Evolutionary conservation across 2,797 vertebrate genomes (phyloP).

Genomic region (Pangasius krempfi): DNA sequence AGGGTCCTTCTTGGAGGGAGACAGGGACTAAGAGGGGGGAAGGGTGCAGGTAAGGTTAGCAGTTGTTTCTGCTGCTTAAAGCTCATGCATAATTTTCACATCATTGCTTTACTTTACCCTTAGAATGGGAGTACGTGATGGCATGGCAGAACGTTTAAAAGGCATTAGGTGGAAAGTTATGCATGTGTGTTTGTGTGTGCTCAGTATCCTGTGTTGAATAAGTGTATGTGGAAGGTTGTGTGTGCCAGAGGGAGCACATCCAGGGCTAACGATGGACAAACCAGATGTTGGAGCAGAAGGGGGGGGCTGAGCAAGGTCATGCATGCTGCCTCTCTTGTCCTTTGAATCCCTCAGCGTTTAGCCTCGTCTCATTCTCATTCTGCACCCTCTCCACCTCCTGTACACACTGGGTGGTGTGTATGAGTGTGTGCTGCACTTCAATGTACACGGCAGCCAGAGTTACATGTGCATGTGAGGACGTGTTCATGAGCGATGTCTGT

Average conservation of each 20-base stretch:
- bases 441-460: slow-evolving; percentile 24
- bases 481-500: slow-evolving; percentile 32
- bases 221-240: slow-evolving; percentile 36
- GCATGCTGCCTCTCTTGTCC: slow-evolving; percentile 50
- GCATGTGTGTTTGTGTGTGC: slow-evolving; percentile 41
- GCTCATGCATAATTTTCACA: slow-evolving; percentile 62
- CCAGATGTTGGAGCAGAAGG: slow-evolving; percentile 73
- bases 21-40: slow-evolving; percentile 44
- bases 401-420: slow-evolving; percentile 34
- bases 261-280: slow-evolving; percentile 71
- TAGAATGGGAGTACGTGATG: slow-evolving; percentile 69
- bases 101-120: slow-evolving; percentile 71
- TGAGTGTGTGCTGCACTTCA: slow-evolving; percentile 43
- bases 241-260: slow-evolving; percentile 61
- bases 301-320: slow-evolving; percentile 54
- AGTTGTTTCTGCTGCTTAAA: slow-evolving; percentile 71
- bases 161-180: slow-evolving; percentile 51
- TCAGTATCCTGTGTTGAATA: slow-evolving; percentile 23
- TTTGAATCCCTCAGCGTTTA: slow-evolving; percentile 51
- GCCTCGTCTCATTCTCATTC: slow-evolving; percentile 53
- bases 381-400: slow-evolving; percentile 27
- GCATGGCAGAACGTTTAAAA: slow-evolving; percentile 67
- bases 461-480: slow-evolving; percentile 42
- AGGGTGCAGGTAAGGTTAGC: slow-evolving; percentile 59
- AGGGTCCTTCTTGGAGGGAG: slow-evolving; percentile 32